Evolutionary conservation across 2,797 vertebrate genomes (phyloP).

Genomic region (Dendrocincla tyrannina): DNA sequence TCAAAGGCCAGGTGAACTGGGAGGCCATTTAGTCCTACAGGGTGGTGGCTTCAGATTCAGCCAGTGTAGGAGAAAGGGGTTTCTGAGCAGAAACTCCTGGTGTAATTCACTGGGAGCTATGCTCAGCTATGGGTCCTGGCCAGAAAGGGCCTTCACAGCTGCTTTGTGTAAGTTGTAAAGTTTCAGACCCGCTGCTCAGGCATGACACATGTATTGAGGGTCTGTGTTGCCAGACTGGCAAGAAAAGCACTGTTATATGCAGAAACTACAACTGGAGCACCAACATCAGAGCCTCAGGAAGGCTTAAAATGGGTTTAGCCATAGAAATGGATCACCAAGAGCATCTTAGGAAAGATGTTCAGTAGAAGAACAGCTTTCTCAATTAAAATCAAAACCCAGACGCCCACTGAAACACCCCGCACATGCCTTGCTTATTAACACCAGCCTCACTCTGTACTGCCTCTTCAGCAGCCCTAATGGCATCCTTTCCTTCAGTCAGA

Average conservation of each 20-base stretch:
- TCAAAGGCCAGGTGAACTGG: not conserved
- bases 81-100: not conserved
- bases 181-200: not conserved
- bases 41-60: not conserved
- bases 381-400: not conserved
- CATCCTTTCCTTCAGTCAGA: not conserved
- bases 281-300: not conserved
- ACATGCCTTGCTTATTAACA: not conserved
- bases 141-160: not conserved
- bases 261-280: not conserved
- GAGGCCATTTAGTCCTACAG: not conserved
- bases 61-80: rapidly evolving
- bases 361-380: not conserved
- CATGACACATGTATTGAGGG: rapidly evolving
- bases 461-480: not conserved
- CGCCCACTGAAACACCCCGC: not conserved
- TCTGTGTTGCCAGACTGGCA: not conserved
- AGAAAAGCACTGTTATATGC: not conserved
- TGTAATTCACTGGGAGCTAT: not conserved
- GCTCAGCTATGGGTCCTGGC: not conserved
- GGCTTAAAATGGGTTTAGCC: not conserved
- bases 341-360: not conserved
- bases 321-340: not conserved
- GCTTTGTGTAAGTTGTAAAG: rapidly evolving
- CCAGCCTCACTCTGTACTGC: not conserved